A percentile compares a stretch with the other conserved stretches of the same genome.
These are phyloP conservation scores for Cheilinus undulatus DNA, from an alignment of 2,113 vertebrate genomes.

Conservation along the genomic window DNA sequence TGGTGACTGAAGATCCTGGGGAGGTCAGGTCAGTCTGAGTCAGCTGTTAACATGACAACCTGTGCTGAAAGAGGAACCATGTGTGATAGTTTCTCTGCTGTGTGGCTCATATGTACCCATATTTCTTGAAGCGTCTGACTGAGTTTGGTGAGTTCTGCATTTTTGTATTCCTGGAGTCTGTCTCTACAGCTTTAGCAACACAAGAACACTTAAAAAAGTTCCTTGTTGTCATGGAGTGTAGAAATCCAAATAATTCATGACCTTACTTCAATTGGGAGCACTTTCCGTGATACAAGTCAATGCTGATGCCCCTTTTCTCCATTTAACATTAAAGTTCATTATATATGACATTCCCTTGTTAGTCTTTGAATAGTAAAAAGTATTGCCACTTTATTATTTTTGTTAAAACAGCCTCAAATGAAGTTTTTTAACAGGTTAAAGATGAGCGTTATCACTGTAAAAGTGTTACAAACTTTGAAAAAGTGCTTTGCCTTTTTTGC, in stretches of 20 bases:
- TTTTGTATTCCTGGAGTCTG: neutral
- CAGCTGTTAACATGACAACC: neutral
- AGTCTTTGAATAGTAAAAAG: neutral
- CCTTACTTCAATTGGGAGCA: neutral
- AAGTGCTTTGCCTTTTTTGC: neutral
- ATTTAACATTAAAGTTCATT: neutral
- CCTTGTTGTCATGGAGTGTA: neutral
- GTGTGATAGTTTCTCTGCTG: neutral
- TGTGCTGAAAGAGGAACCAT: neutral
- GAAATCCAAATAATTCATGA: neutral
- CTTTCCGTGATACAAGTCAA: neutral
- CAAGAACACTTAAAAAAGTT: neutral
- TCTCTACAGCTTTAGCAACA: neutral
- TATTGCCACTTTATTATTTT: neutral
- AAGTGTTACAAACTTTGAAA: neutral
- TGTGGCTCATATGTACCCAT: too few species aligned
- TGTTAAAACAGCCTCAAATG: neutral
- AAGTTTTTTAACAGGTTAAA: neutral
- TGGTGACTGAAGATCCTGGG: slow-evolving; percentile 96
- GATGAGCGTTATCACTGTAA: neutral
- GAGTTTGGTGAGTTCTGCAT: too few species aligned
- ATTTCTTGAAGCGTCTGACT: too few species aligned
- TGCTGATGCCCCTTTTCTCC: neutral
- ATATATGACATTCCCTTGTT: neutral
- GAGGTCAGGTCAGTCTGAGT: slow-evolving; percentile 93